Base-by-base conservation (phyloP, 1,140 invertebrate species). In the Nebria ingens region DNA sequence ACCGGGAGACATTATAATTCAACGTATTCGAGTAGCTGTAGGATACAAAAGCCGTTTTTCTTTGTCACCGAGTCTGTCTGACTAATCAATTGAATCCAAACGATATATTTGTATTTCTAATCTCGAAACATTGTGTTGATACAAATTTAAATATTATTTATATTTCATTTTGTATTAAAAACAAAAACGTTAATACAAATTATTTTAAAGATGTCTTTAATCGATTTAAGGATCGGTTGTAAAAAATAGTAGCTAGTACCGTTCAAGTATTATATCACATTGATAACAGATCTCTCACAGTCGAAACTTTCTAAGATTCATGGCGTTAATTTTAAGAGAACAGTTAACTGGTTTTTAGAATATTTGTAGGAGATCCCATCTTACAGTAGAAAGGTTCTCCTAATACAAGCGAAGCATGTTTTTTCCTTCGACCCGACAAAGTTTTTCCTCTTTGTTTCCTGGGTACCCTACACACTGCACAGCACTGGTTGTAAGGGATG, bases 281-380 rank as follows among this genome's bases (percentile, higher is more conserved):
- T 45, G 40, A 45, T 45, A 45, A 45, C 6, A 45, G 40, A 45
- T 45, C 40, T 45, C 17, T 45, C 9, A 45, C n/a, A n/a, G n/a
- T n/a, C n/a, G n/a, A 17, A 45, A 45, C 9, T 9, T 45, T 45
- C 6, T 45, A 4, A 45, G 40, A 45, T 45, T 6, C 15, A 45
- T 45, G 9, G 40, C 40, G 40, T 45, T 45, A 45, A 45, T 45
- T 45, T 45, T 17, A 17, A 45, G n/a, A n/a, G 40, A 12, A 45
- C 40, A 45, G 40, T 45, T 45, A 45, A 9, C 17, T 17, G 40
- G 40, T 45, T 45, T 45, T 45, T 4, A 45, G 40, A 45, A 34
- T 45, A 45, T 45, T 45, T 45, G 40, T 45, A 17, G 9, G 40
- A 12, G 40, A 45, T 45, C 9, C 6, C 25, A 34, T 34, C 25